Percentiles rank a stretch among this genome's conserved stretches.
These are phyloP conservation scores for Ancistrus triradiatus DNA, from an alignment of 2,113 vertebrate species.

Conservation along the genomic window DNA sequence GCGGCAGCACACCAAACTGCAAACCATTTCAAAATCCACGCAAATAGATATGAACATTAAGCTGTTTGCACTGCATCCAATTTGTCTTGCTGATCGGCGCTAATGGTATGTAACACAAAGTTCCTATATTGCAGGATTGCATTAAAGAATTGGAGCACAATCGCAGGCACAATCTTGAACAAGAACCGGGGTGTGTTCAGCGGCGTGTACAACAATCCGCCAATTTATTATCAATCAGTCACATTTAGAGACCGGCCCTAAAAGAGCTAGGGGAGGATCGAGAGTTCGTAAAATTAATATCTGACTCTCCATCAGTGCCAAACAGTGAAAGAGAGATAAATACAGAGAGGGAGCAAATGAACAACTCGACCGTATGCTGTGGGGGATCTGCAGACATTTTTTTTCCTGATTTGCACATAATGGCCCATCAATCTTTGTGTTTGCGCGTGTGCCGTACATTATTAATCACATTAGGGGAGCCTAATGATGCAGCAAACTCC, in stretches of 20 bases:
- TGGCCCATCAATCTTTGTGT: slow-evolving; percentile 43
- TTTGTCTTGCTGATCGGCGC: no score
- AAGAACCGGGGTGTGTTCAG: slow-evolving; percentile 51
- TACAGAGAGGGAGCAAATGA: slow-evolving; percentile 11
- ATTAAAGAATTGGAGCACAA: no score
- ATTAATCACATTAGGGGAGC: slow-evolving; percentile 42
- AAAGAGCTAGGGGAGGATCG: slow-evolving; percentile 25
- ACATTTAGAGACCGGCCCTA: slow-evolving; percentile 42
- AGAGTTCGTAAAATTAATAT: slow-evolving; percentile 18
- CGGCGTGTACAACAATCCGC: slow-evolving; percentile 59
- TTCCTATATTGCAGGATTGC: no score
- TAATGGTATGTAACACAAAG: no score
- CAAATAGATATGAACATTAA: no score
- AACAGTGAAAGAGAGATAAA: slow-evolving; percentile 14
- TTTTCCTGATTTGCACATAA: slow-evolving; percentile 29
- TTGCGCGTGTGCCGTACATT: slow-evolving; percentile 28
- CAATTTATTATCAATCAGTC: slow-evolving; percentile 62
- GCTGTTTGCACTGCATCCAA: no score
- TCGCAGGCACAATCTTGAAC: slow-evolving; percentile 51
- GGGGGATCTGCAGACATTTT: slow-evolving; percentile 1
- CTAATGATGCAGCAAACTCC: slow-evolving; percentile 43
- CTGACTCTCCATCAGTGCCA: slow-evolving; percentile 22
- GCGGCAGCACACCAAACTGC: no score
- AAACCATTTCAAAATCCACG: no score
- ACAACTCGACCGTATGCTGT: slow-evolving; percentile 7